phyloP scores from a whole-genome alignment of 1,140 invertebrate species.

The Conopomorpha cramerella region DNA sequence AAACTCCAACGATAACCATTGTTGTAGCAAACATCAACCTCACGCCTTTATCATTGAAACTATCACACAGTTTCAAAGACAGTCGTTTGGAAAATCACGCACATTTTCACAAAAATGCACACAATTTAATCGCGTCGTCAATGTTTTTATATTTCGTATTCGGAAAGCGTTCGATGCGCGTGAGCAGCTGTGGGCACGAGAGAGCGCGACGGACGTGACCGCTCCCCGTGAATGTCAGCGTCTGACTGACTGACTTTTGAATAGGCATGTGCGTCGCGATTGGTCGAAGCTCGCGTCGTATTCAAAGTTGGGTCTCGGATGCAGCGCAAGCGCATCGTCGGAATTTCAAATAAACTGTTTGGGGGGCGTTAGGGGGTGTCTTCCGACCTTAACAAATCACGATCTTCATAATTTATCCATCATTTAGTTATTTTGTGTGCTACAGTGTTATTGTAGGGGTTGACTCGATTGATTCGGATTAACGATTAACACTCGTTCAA shows the following conservation, averaged over 20 bases:
- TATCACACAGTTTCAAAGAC: conserved; percentile 15
- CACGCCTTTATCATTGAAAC: conserved; percentile 4
- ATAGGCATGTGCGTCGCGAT: no score
- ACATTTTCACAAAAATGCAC: conserved; percentile 22
- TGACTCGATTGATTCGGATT: no score
- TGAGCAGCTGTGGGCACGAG: no score
- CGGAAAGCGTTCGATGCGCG: conserved; percentile 16
- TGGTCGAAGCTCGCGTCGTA: no score
- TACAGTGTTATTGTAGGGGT: no score
- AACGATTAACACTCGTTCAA: no score
- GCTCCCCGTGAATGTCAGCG: conserved; percentile 7
- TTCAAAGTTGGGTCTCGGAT: neutral
- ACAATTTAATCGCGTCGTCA: conserved; percentile 16
- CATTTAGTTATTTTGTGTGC: no score
- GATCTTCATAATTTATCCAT: no score
- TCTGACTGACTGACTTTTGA: conserved; percentile 21
- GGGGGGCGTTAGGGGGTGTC: no score
- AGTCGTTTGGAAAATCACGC: conserved; percentile 11
- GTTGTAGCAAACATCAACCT: conserved; percentile 33
- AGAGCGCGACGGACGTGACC: conserved; percentile 16
- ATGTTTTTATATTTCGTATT: conserved; percentile 10
- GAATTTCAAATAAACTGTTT: no score
- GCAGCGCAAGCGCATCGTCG: neutral
- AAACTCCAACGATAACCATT: conserved; percentile 55
- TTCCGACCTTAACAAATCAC: no score